Conservation (phyloP, 1,140 invertebrate species). For the Eurosta solidaginis region DNA sequence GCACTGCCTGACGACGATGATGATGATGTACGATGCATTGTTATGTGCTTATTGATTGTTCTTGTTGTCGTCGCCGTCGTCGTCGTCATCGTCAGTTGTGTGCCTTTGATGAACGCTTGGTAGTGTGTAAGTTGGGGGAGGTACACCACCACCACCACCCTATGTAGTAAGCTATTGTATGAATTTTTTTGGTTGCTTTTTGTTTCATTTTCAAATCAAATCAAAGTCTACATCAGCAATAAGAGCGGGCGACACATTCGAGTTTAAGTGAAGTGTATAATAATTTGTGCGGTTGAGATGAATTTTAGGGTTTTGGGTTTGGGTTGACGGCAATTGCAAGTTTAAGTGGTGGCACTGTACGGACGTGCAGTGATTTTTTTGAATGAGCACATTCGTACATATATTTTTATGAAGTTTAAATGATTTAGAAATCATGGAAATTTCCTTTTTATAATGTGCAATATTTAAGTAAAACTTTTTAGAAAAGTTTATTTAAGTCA, state of each 20-base stretch:
- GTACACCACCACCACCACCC: neutral
- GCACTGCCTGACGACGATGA: neutral
- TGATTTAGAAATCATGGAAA: neutral
- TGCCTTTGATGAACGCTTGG: neutral
- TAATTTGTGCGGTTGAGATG: neutral
- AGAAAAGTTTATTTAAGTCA: too few species aligned
- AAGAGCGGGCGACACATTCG: neutral
- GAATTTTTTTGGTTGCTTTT: neutral
- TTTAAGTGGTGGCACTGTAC: constrained; percentile 21
- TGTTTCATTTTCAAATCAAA: neutral
- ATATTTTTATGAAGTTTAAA: too few species aligned
- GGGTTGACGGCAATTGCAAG: constrained; percentile 11
- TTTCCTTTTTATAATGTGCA: too few species aligned
- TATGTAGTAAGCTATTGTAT: neutral
- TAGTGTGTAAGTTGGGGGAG: neutral
- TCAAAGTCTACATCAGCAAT: neutral
- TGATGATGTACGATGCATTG: neutral
- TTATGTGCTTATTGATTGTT: constrained; percentile 18
- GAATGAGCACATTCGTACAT: too few species aligned
- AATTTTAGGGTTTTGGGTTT: constrained; percentile 1
- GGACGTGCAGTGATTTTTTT: neutral
- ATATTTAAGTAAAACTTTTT: too few species aligned
- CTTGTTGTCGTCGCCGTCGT: neutral
- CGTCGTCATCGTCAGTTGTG: neutral
- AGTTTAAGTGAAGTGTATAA: constrained; percentile 21